Evolutionary conservation across 2,113 vertebrate species (phyloP), one percentile per base, ranked within the genome.

Genomic region (Lampris incognitus): DNA sequence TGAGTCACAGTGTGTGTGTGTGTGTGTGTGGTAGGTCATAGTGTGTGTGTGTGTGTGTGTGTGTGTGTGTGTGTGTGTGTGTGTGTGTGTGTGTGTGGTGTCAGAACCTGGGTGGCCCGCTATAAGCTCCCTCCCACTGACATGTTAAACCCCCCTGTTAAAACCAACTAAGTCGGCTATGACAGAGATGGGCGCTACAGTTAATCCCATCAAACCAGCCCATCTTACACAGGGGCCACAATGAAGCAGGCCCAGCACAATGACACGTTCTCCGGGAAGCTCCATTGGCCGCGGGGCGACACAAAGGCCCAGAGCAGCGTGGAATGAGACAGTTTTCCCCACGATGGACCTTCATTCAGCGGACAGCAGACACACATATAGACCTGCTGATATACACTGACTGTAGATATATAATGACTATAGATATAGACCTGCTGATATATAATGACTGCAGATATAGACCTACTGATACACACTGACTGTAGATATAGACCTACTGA

Each of bases 61-160:
- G 51, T 4, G 10, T 4, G 41, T 6, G 5, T n/a, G 60, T 46
- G n/a, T 51, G 67, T 69, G 52, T 57, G 44, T 60, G 56, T 39
- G 69, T 39, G 63, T 36, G 61, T 40, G 38, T 40, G 38, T 40
- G 56, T 58, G 56, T 58, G 56, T 58, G 56, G 56, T 58, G 36
- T 11, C 46, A 57, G 73, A 68, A 72, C 74, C 57, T 87, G 85
- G 85, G 85, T 84, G 85, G 85, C 68, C 85, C 40, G 5, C 68
- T 59, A 68, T 84, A 72, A 75, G 67, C 70, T 54, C 49, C 73
- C 79, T 78, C 74, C 66, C 55, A 71, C 63, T 78, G 63, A 74
- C 83, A 78, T 57, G 51, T 68, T 74, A 83, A 86, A 83, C 73
- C 74, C 2, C 56, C 63, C 78, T 78, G 62, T 81, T 87, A 81